Evolutionary conservation across 2,888 invertebrate genomes (phyloP), one percentile per base, ranked within the genome.

Genomic region (Andrena haemorrhoa): DNA sequence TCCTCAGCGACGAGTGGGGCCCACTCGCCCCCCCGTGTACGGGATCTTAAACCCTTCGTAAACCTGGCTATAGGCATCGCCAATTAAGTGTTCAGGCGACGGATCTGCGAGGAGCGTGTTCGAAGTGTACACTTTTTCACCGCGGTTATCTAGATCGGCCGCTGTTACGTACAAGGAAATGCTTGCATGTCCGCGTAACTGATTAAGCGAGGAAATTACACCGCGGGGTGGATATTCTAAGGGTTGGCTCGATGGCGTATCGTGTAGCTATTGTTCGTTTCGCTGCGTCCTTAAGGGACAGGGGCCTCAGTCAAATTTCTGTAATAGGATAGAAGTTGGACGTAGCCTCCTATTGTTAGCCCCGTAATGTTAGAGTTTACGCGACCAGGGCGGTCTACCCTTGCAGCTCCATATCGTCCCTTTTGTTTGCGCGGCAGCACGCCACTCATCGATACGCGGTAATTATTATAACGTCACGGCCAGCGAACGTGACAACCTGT

Each of bases 11-110:
- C 58, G 23, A 47, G 41, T 41, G 16, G 23, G 23, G 10, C 69
- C 41, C 56, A 0, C n/a, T 60, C 10, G 65, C 41, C 56, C 1
- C n/a, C 63, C 10, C 29, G 71, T 68, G 64, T 60, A 31, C 47
- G 20, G 35, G 71, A 76, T 75, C 26, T 20, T 20, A 53, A 61
- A 23, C 49, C 41, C 29, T 16, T 49, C 20, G 16, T 23, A 5
- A 12, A 12, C 29, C 29, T 7, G 10, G 10, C 31, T 8, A 0
- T 23, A 60, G 35, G n/a, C 58, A 49, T 56, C 53, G 12, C 49
- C 63, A 69, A 77, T 80, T 80, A 72, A 41, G 69, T 61, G 68
- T 71, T 60, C 71, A 71, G 6, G 4, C 41, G 31, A n/a, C 33
- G 31, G n/a, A 23, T 12, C 29, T 31, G n/a, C 35, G 12, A 29